A percentile compares a stretch with the other conserved stretches of the same genome.
phyloP scores from a whole-genome alignment of 1,140 invertebrate species.

The Atta cephalotes region DNA sequence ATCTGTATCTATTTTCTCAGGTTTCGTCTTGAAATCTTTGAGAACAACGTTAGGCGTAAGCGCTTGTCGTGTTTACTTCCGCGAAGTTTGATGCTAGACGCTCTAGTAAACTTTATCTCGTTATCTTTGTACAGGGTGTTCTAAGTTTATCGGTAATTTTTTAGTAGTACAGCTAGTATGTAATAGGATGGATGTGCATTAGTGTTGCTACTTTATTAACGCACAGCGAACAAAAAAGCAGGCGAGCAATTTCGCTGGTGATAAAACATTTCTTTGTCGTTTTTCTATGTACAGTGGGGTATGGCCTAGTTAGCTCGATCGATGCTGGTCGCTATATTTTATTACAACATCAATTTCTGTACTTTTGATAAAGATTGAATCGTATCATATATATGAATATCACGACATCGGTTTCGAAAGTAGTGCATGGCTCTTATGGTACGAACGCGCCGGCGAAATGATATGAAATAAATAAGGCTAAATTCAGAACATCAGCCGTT shows the following conservation, averaged over 20 bases:
- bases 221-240: not conserved
- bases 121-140: constrained; percentile 5
- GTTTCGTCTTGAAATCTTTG: constrained; percentile 30
- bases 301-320: constrained; percentile 70
- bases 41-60: constrained; percentile 28
- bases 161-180: not conserved
- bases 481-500: constrained; percentile 30
- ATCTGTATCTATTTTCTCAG: constrained; percentile 29
- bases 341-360: constrained; percentile 15
- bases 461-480: constrained; percentile 49
- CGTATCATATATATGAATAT: constrained; percentile 12
- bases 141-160: constrained; percentile 26
- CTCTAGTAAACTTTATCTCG: constrained; percentile 49
- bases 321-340: constrained; percentile 55
- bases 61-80: constrained; percentile 31
- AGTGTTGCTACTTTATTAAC: constrained; percentile 3
- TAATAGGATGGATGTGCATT: not conserved
- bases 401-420: constrained; percentile 7
- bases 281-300: constrained; percentile 35
- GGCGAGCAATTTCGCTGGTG: not conserved
- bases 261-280: constrained; percentile 40
- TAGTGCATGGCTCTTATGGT: not conserved
- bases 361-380: constrained; percentile 38
- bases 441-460: not conserved
- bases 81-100: constrained; percentile 44